Conservation (phyloP, 2,797 vertebrate species). For the Margarornis squamiger region DNA sequence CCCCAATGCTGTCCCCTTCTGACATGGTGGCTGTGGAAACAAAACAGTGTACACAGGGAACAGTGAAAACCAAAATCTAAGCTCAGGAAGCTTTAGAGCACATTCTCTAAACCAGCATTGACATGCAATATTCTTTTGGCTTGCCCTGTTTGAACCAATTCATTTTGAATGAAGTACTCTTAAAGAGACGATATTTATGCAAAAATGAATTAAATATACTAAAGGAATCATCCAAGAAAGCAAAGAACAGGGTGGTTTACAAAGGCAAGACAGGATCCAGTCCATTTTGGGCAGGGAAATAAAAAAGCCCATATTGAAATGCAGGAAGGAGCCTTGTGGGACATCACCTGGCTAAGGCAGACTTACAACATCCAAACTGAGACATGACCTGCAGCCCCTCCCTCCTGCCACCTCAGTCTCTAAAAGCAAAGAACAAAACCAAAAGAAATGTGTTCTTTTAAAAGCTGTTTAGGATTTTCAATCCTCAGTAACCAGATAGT, state of each 20-base stretch:
- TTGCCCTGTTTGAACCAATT: background rate
- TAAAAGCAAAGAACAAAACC: background rate
- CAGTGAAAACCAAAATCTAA: background rate
- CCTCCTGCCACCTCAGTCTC: background rate
- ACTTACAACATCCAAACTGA: background rate
- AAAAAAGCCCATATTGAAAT: background rate
- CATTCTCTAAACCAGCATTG: background rate
- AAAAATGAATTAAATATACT: background rate
- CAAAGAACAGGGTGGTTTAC: background rate
- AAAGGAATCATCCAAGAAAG: background rate
- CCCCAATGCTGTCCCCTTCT: conserved; percentile 96
- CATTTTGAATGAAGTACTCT: background rate
- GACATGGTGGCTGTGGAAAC: conserved; percentile 85
- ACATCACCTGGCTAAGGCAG: background rate
- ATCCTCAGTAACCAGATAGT: background rate
- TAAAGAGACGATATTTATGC: background rate
- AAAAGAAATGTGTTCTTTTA: background rate
- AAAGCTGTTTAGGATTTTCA: background rate
- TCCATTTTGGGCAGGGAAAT: background rate
- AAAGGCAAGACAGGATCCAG: background rate
- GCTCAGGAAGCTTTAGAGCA: background rate
- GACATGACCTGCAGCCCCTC: background rate
- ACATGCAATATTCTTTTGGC: background rate
- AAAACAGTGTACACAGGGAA: background rate
- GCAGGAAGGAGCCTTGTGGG: background rate